Evolutionary conservation across 2,797 vertebrate species (phyloP), one percentile per base, ranked within the genome.

Genomic region (Megalops cyprinoides): DNA sequence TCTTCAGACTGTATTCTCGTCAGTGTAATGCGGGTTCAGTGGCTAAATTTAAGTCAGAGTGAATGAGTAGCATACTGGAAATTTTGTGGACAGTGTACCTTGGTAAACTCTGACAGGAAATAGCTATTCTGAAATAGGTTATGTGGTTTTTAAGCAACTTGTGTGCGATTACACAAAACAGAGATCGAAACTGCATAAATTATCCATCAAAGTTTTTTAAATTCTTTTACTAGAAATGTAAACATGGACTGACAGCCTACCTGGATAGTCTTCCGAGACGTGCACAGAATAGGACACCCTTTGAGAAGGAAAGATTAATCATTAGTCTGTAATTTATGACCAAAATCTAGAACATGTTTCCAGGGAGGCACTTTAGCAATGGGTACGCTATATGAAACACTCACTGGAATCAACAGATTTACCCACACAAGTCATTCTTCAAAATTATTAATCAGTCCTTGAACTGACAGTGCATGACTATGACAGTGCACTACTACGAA

Each of bases 181-280:
- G 15, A 53, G 18, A 14, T 2, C 4, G 10, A 48, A 48, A 48
- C 4, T 48, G 48, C 4, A 10, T 4, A 10, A 48, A 48, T 48
- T 48, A 48, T 46, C 46, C 46, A 48, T 48, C 46, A n/a, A n/a
- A n/a, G n/a, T n/a, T n/a, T n/a, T n/a, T n/a, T n/a, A n/a, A n/a
- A n/a, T n/a, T n/a, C n/a, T n/a, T n/a, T n/a, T n/a, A n/a, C n/a
- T n/a, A n/a, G n/a, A n/a, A n/a, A n/a, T n/a, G n/a, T n/a, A n/a
- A n/a, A n/a, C n/a, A n/a, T n/a, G n/a, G n/a, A 28, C 23, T 60
- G 44, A 58, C 34, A 39, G 58, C 73, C 58, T 74, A 81, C 79
- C 79, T 76, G 79, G 79, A 73, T 81, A 81, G 76, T 81, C 79
- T 81, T 81, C 79, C 60, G 79, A 81, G 74, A 81, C 79, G 74